Conservation (phyloP, 2,888 invertebrate genomes). For the Gari tellinella region DNA sequence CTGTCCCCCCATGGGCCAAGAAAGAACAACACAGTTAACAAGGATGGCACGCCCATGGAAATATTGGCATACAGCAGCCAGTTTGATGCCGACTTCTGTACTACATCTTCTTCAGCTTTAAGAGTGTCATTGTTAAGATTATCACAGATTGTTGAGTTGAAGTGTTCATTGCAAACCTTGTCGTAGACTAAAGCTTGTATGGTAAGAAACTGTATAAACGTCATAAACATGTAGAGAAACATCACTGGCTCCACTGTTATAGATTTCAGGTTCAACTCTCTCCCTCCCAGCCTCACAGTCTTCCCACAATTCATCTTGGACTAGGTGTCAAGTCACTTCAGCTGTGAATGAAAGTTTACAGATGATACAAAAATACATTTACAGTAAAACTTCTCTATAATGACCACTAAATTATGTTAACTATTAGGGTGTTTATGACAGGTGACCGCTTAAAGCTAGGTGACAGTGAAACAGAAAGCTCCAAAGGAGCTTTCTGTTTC, state of each 20-base stretch:
- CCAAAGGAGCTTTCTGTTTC: too few relatives aligned
- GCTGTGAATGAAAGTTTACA: too few relatives aligned
- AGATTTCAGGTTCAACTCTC: too few relatives aligned
- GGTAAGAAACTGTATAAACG: slow-evolving; percentile 84
- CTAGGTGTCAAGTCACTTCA: too few relatives aligned
- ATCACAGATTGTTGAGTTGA: slow-evolving; percentile 62
- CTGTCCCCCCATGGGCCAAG: slow-evolving; percentile 84
- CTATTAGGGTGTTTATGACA: too few relatives aligned
- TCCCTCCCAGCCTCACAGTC: too few relatives aligned
- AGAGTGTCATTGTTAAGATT: slow-evolving; percentile 66
- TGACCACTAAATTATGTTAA: too few relatives aligned
- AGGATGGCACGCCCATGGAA: slow-evolving; percentile 80
- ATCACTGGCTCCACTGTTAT: slow-evolving; percentile 94
- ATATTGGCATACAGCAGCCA: slow-evolving; percentile 82
- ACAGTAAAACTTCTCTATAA: too few relatives aligned
- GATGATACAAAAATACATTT: too few relatives aligned
- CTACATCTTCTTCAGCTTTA: slow-evolving; percentile 65
- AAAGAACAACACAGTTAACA: slow-evolving; percentile 78
- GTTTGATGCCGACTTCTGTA: slow-evolving; percentile 82
- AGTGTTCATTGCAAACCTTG: slow-evolving; percentile 82
- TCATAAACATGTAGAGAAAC: slow-evolving; percentile 95
- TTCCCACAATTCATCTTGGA: too few relatives aligned
- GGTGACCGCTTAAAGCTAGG: too few relatives aligned
- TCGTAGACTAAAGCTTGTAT: slow-evolving; percentile 84
- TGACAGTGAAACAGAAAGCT: too few relatives aligned